Percentiles rank a stretch among this genome's conserved stretches.
Conservation (phyloP, 1,140 invertebrate species). For the Drosophila asahinai region DNA sequence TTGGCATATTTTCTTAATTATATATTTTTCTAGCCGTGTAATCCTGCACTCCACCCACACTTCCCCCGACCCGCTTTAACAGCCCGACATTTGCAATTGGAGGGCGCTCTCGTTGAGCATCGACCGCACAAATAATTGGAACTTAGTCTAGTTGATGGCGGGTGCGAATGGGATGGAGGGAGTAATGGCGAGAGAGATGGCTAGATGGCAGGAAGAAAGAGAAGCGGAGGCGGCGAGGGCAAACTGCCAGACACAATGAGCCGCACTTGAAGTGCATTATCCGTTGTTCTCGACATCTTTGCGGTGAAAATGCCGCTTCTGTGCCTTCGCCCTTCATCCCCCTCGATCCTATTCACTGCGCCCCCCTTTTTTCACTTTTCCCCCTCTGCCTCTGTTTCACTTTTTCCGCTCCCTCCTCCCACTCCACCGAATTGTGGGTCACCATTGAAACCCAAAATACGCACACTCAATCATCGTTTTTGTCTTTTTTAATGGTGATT, state of each 20-base stretch:
- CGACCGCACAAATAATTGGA: slow-evolving; percentile 83
- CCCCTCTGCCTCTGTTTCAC: not conserved
- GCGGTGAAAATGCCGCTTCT: slow-evolving; percentile 57
- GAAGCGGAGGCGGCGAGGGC: slow-evolving; percentile 3
- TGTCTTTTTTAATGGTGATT: slow-evolving; percentile 79
- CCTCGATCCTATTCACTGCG: slow-evolving; percentile 18
- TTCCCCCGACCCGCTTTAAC: slow-evolving; percentile 14
- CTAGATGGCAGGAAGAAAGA: slow-evolving; percentile 17
- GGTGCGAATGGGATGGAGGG: slow-evolving; percentile 1
- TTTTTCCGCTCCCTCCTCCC: not conserved
- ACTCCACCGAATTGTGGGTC: slow-evolving; percentile 37
- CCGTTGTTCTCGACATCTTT: slow-evolving; percentile 78
- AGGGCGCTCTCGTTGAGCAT: slow-evolving; percentile 60
- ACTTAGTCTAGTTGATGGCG: slow-evolving; percentile 71
- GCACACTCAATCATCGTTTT: slow-evolving; percentile 83
- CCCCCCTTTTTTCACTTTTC: not conserved
- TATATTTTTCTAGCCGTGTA: slow-evolving; percentile 12
- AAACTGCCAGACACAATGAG: slow-evolving; percentile 76
- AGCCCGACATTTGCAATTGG: slow-evolving; percentile 50
- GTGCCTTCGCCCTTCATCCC: not conserved
- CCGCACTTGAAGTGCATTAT: slow-evolving; percentile 81
- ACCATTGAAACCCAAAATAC: slow-evolving; percentile 80
- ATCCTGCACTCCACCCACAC: slow-evolving; percentile 30
- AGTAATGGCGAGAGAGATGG: slow-evolving; percentile 9
- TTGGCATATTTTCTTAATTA: not conserved